Evolutionary conservation across 2,113 vertebrate genomes (phyloP).

Genomic region (Pampusana beccarii): DNA sequence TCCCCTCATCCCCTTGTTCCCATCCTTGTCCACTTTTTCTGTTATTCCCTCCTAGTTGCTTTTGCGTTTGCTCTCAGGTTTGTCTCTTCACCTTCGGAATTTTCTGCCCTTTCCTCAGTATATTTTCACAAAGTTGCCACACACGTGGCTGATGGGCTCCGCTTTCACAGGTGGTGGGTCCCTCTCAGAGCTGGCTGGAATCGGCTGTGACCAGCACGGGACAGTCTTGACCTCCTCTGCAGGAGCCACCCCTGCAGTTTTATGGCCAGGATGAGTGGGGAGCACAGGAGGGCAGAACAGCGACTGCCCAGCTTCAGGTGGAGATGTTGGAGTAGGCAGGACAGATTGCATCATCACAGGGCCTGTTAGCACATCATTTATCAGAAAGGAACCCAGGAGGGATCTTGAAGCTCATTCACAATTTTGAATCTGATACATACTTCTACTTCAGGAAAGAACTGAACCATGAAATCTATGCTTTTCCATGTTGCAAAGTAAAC

Average conservation of each 20-base stretch:
- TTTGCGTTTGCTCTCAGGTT: neutral
- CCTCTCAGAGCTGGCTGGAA: neutral
- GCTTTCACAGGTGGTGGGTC: fast-evolving
- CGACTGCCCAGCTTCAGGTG: neutral
- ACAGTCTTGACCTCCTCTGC: neutral
- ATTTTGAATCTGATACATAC: neutral
- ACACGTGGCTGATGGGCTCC: fast-evolving
- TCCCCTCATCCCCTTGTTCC: neutral
- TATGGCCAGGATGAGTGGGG: neutral
- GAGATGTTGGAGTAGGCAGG: neutral
- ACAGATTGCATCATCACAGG: neutral
- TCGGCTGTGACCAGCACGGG: neutral
- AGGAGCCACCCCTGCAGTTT: neutral
- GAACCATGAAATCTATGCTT: neutral
- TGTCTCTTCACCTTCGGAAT: neutral
- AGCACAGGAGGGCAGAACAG: neutral
- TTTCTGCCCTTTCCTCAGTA: neutral
- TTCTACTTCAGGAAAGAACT: neutral
- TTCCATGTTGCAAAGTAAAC: neutral
- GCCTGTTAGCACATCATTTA: neutral
- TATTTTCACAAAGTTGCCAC: fast-evolving
- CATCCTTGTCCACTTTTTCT: neutral
- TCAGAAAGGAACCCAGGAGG: neutral
- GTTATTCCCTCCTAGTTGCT: neutral
- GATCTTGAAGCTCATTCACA: neutral